These are phyloP conservation scores for Seriola aureovittata DNA, from an alignment of 2,113 vertebrate species.

Conservation along the genomic window DNA sequence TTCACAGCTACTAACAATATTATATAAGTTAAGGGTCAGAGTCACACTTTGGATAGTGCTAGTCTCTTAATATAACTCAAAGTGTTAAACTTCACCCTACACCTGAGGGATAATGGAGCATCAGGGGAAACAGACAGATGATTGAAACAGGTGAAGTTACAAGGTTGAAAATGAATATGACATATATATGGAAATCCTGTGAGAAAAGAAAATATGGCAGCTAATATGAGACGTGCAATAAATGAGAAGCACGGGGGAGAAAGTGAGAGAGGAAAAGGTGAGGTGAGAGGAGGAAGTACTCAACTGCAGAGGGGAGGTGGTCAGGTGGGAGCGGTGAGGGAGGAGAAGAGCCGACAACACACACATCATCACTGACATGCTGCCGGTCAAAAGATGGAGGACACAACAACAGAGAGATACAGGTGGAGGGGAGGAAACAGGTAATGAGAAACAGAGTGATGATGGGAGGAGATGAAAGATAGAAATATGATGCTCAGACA, in stretches of 20 bases:
- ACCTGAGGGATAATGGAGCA: background rate
- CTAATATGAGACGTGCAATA: background rate
- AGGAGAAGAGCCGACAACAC: constrained; percentile 35
- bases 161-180: background rate
- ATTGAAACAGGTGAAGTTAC: background rate
- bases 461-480: background rate
- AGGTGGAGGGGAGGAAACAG: background rate
- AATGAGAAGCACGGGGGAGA: background rate
- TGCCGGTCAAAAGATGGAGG: constrained; percentile 47
- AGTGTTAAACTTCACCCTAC: background rate
- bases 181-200: background rate
- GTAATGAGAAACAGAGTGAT: background rate
- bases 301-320: constrained; percentile 66
- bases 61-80: background rate
- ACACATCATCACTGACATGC: constrained; percentile 52
- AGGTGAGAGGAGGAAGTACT: constrained; percentile 49
- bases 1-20: background rate
- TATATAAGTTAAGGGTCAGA: background rate
- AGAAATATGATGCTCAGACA: background rate
- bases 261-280: background rate
- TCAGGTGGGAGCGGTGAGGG: constrained; percentile 35
- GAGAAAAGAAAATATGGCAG: background rate
- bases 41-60: background rate
- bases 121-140: background rate
- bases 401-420: background rate